These are phyloP conservation scores for Mirza zaza DNA, from an alignment of 2,113 vertebrate genomes.

Conservation along the genomic window DNA sequence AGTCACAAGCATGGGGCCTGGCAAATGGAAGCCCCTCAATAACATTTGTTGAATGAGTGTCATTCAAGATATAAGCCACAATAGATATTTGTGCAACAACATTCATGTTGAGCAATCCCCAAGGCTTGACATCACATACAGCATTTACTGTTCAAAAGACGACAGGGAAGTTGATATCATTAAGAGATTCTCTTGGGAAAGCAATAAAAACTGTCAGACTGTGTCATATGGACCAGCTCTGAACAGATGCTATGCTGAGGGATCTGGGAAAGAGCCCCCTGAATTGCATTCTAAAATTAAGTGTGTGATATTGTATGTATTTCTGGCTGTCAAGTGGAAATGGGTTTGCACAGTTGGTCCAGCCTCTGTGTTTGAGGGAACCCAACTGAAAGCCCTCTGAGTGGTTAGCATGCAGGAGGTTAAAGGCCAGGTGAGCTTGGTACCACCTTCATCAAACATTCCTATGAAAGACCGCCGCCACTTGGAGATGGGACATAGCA, in stretches of 20 bases:
- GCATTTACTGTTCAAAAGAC: constrained; percentile 41
- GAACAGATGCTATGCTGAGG: constrained; percentile 56
- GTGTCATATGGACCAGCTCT: constrained; percentile 48
- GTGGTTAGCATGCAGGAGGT: background rate
- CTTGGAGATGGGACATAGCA: background rate
- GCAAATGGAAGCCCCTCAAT: background rate
- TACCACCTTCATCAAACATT: background rate
- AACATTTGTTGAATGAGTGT: background rate
- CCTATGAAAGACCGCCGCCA: background rate
- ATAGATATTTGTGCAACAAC: background rate
- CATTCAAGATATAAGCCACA: background rate
- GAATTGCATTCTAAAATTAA: constrained; percentile 64
- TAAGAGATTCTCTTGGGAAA: constrained; percentile 54
- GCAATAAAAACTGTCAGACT: constrained; percentile 54
- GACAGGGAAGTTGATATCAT: constrained; percentile 42
- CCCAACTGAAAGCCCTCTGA: background rate
- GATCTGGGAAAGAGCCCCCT: constrained; percentile 47
- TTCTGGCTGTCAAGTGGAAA: constrained; percentile 42
- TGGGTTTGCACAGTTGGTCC: background rate
- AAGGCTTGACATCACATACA: background rate
- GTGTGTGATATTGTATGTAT: constrained; percentile 23
- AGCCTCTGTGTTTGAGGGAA: background rate
- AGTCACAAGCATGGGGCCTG: background rate
- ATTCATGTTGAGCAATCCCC: background rate
- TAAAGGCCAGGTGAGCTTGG: background rate